A percentile compares a stretch with the other conserved stretches of the same genome.
phyloP scores from a whole-genome alignment of 1,140 invertebrate species.

The Odontomachus brunneus region DNA sequence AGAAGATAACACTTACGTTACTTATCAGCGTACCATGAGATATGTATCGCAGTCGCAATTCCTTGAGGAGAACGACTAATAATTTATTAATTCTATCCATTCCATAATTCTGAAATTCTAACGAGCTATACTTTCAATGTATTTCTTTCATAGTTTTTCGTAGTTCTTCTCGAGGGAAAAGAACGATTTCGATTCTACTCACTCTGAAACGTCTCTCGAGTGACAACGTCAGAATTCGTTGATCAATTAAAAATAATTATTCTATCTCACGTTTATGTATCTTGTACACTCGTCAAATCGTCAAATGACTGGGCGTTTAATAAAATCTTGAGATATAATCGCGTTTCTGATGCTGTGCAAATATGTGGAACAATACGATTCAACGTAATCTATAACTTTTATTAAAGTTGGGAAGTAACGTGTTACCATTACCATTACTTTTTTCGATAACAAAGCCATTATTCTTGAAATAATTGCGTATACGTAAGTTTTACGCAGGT shows the following conservation, averaged over 20 bases:
- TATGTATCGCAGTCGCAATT: conserved; percentile 24
- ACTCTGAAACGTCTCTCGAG: conserved; percentile 6
- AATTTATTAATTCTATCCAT: conserved; percentile 39
- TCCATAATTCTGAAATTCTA: not conserved
- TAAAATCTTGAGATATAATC: not conserved
- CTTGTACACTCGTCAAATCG: conserved; percentile 34
- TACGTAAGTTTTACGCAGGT: too few relatives aligned
- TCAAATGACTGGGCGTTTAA: not conserved
- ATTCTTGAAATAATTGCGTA: too few relatives aligned
- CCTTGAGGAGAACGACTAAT: conserved; percentile 6
- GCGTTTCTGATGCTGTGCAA: conserved; percentile 5
- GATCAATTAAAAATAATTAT: not conserved
- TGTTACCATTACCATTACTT: too few relatives aligned
- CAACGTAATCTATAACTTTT: conserved; percentile 23
- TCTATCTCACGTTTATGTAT: not conserved
- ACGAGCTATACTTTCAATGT: conserved; percentile 11
- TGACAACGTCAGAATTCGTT: not conserved
- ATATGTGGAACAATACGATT: not conserved
- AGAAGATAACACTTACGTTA: conserved; percentile 12
- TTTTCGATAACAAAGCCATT: too few relatives aligned
- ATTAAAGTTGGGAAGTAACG: too few relatives aligned
- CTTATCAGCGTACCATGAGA: conserved; percentile 4
- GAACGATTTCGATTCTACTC: conserved; percentile 26
- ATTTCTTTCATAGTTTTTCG: not conserved
- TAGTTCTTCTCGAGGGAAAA: not conserved